phyloP scores from a whole-genome alignment of 2,113 vertebrate genomes.

The Oplegnathus fasciatus region DNA sequence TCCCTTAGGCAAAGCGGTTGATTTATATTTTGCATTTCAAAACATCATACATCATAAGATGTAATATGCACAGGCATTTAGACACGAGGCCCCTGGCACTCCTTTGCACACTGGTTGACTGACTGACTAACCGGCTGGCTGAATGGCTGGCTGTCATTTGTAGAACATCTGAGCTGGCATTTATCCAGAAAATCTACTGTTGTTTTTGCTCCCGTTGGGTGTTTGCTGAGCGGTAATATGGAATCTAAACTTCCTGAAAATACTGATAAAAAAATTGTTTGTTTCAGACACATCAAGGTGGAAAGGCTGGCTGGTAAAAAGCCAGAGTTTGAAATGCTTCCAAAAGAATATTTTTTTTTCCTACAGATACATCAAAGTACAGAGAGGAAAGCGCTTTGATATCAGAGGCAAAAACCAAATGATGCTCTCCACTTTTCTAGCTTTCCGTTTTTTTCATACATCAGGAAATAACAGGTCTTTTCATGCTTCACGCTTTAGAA shows the following conservation, averaged over 20 bases:
- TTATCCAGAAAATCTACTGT: slow-evolving; percentile 61
- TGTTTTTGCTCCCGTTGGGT: slow-evolving; percentile 59
- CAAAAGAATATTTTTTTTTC: slow-evolving; percentile 42
- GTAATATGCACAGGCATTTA: slow-evolving; percentile 65
- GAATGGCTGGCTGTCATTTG: slow-evolving; percentile 70
- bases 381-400: slow-evolving; percentile 64
- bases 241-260: slow-evolving; percentile 70
- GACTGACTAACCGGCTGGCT: slow-evolving; percentile 63
- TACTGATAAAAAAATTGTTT: slow-evolving; percentile 61
- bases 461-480: slow-evolving; percentile 47
- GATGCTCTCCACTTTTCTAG: slow-evolving; percentile 39
- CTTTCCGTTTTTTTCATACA: slow-evolving; percentile 55
- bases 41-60: slow-evolving; percentile 66
- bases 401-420: slow-evolving; percentile 61
- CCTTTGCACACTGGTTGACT: slow-evolving; percentile 58
- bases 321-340: slow-evolving; percentile 63
- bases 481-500: slow-evolving; percentile 29
- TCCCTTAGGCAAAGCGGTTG: slow-evolving; percentile 56
- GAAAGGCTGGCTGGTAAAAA: slow-evolving; percentile 61
- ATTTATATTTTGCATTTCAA: slow-evolving; percentile 78
- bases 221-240: slow-evolving; percentile 63
- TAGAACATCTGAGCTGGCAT: slow-evolving; percentile 71
- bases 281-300: slow-evolving; percentile 71
- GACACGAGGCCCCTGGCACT: slow-evolving; percentile 60
- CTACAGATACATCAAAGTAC: slow-evolving; percentile 60